phyloP scores from a whole-genome alignment of 2,113 vertebrate species.

The Microcebus tavaratra region DNA sequence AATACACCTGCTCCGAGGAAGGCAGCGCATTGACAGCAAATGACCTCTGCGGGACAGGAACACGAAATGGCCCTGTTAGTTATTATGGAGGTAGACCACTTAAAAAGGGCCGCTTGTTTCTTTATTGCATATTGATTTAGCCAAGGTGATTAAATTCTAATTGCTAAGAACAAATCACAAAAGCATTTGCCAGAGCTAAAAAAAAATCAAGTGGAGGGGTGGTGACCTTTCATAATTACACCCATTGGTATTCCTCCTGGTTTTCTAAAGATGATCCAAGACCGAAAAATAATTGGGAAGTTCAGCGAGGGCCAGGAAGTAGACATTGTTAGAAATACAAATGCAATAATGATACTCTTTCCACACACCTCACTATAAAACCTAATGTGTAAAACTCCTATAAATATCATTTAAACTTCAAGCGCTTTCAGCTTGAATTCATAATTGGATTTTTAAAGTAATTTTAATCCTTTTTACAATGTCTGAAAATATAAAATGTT shows the following conservation, averaged over 20 bases:
- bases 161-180: conserved; percentile 68
- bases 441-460: background rate
- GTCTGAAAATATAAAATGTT: background rate
- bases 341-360: background rate
- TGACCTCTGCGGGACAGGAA: conserved; percentile 27
- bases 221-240: conserved; percentile 64
- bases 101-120: conserved; percentile 19
- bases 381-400: background rate
- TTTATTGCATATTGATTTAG: conserved; percentile 76
- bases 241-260: conserved; percentile 61
- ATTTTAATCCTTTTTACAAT: background rate
- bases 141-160: conserved; percentile 74
- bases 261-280: conserved; percentile 50
- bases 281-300: conserved; percentile 35
- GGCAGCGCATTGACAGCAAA: background rate
- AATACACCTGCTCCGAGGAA: background rate
- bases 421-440: background rate
- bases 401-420: background rate
- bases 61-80: background rate
- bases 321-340: conserved; percentile 2
- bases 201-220: conserved; percentile 61
- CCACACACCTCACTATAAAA: background rate
- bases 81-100: conserved; percentile 28
- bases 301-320: conserved; percentile 26
- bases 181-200: conserved; percentile 62